Evolutionary conservation across 2,888 invertebrate genomes (phyloP).

Genomic region (Nephrotoma flavescens): DNA sequence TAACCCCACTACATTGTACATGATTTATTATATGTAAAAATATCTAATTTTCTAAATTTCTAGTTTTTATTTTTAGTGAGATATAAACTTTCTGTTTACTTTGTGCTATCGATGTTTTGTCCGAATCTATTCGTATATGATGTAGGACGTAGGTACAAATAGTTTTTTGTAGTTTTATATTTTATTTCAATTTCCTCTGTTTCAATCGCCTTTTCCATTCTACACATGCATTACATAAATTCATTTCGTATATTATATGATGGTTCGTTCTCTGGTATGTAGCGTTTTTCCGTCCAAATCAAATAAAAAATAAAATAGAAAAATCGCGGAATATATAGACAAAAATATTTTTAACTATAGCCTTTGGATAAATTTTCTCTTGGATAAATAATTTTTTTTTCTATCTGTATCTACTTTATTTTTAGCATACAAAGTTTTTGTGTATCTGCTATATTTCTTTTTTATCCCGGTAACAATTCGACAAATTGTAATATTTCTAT

Average conservation of each 20-base stretch:
- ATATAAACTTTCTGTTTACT: neutral
- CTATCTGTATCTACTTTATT: neutral
- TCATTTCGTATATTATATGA: neutral
- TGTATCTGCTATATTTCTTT: neutral
- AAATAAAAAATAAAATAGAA: neutral
- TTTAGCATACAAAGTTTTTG: neutral
- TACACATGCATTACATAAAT: neutral
- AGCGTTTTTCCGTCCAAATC: neutral
- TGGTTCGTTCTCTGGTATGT: neutral
- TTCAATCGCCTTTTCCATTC: neutral
- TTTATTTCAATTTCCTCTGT: neutral
- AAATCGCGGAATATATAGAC: neutral
- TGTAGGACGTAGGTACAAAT: neutral
- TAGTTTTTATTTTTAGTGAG: neutral
- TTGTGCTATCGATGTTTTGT: neutral
- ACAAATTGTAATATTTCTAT: neutral
- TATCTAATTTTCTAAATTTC: neutral
- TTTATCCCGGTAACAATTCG: neutral
- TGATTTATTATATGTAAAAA: neutral
- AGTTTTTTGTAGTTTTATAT: neutral
- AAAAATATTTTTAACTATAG: neutral
- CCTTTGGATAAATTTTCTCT: neutral
- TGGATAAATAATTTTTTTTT: neutral
- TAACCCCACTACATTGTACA: too few species aligned
- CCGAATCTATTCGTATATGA: neutral